phyloP scores from a whole-genome alignment of 2,113 vertebrate species.

The Planiliza haematocheilus region DNA sequence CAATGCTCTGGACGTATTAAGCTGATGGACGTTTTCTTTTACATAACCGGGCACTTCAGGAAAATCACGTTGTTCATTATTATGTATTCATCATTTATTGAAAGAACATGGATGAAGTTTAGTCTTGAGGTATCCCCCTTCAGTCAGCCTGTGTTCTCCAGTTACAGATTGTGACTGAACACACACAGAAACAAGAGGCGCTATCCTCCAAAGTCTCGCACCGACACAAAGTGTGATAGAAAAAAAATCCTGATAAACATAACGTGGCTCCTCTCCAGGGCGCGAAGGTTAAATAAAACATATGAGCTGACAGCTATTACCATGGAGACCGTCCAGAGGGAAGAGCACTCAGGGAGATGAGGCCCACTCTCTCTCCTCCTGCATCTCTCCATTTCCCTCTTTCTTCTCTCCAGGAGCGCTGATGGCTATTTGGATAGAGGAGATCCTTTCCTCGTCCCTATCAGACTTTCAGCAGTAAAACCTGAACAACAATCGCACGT shows the following conservation, averaged over 20 bases:
- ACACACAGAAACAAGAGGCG: no score
- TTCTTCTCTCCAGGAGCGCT: slow-evolving; percentile 21
- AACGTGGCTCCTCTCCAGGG: slow-evolving; percentile 33
- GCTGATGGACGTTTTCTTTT: no score
- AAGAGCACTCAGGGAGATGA: slow-evolving; percentile 14
- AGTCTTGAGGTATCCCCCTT: no score
- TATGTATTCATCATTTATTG: no score
- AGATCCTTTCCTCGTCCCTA: slow-evolving; percentile 24
- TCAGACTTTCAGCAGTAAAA: slow-evolving; percentile 9
- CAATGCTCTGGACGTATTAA: no score
- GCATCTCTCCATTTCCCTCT: slow-evolving; percentile 20
- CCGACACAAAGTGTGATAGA: no score
- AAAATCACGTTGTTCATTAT: no score
- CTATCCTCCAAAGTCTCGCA: no score
- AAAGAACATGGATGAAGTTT: no score
- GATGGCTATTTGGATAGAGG: slow-evolving; percentile 45
- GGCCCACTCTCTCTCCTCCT: slow-evolving; percentile 36
- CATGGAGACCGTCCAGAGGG: slow-evolving; percentile 69
- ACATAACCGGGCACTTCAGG: no score
- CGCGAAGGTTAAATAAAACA: slow-evolving; percentile 66
- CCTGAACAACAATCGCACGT: neutral
- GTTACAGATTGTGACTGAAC: no score
- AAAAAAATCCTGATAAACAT: slow-evolving; percentile 26
- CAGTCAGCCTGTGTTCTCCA: no score
- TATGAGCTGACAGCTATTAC: slow-evolving; percentile 63